Evolutionary conservation across 2,113 vertebrate genomes (phyloP), one percentile per base, ranked within the genome.

Genomic region (Pagrus major): DNA sequence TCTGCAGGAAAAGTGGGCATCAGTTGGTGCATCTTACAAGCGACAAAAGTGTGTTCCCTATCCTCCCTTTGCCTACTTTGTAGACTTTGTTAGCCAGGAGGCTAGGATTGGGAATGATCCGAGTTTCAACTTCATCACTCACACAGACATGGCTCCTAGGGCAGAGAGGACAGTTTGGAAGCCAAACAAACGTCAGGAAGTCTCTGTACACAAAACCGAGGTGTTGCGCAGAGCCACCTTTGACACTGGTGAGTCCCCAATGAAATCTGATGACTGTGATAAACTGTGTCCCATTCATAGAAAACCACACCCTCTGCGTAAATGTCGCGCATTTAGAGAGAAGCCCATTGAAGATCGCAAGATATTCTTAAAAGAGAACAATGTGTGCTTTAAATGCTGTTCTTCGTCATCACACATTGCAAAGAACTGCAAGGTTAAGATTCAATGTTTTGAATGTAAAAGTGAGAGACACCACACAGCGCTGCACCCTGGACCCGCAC

Each of bases 1-100:
- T n/a, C 23, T 88, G 2, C 80, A 88, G 5, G 81, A 92, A 25
- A 89, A 78, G n/a, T 87, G 79, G 87, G 6, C 21, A 1, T 75
- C 71, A 59, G 39, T 67, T 9, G 69, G 80, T 37, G 15, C 84
- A 47, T 9, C 9, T 2, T 86, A 86, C 67, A 92, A 85, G 9
- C 69, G 5, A 3, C 14, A 65, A 39, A 5, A 74, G 0, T 14
- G 52, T 1, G 82, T 90, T 2, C 0, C 37, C 0, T 88, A 52
- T 64, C 84, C 76, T 12, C 73, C 86, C 4, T 88, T 90, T 42
- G 8, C 15, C 15, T 83, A 1, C n/a, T 83, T 86, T 44, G 66
- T 83, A 1, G 63, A 85, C 31, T 88, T 87, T 64, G 70, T 89
- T 2, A 15, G 33, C 6, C 83, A 81, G 9, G 10, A 91, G 11